Evolutionary conservation across 2,797 vertebrate genomes (phyloP), one percentile per base, ranked within the genome.

Genomic region (Distichodus sexfasciatus): DNA sequence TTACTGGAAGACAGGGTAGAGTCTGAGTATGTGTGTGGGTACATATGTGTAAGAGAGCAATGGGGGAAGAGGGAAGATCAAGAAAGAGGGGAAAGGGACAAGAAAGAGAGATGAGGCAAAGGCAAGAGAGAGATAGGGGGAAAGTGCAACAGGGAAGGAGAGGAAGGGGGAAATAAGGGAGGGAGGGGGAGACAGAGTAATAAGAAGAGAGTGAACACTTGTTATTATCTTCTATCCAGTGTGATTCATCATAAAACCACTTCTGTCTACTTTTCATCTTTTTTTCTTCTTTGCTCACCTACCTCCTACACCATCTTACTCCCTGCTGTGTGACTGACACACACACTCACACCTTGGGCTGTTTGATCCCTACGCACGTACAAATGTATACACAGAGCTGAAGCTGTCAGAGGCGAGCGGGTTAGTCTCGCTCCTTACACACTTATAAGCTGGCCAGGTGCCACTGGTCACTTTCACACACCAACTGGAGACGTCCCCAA

Each of bases 401-500:
- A n/a, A 40, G 19, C 55, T 26, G 55, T 24, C 35, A 58, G 36
- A 1, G 2, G 11, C 35, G 57, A 46, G 21, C n/a, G 63, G 76
- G 71, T 64, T 46, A 65, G 81, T 46, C 43, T 77, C 38, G 38
- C 76, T 35, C 29, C 23, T 28, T 36, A 3, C 57, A 3, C 57
- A 47, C 72, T 73, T 48, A 69, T 75, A 36, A 60, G 72, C 8
- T 44, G 71, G 71, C 70, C 69, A 75, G 76, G 78, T 19, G 19
- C 0, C 26, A 50, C 29, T 2, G 12, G 26, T 68, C 69, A 40
- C 68, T 29, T 19, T 53, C 74, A 68, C 6, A 69, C 79, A 71
- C 76, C 79, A 79, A 75, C 47, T 26, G 19, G 81, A 76, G 75
- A 71, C 46, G 72, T 66, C 53, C 55, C 41, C 11, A 0, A 48